phyloP scores from a whole-genome alignment of 1,140 invertebrate species.

The Spodoptera litura region DNA sequence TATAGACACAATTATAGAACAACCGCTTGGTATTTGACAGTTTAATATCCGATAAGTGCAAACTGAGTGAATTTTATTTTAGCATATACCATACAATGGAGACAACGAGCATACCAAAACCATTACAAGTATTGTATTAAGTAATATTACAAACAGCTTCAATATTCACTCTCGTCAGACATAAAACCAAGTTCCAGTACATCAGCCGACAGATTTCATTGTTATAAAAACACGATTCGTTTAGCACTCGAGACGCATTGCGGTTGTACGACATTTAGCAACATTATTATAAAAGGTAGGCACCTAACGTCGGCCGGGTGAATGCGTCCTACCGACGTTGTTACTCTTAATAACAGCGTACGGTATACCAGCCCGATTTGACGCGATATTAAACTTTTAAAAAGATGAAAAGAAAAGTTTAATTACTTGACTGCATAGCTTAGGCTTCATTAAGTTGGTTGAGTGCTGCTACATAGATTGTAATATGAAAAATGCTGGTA shows the following conservation, averaged over 20 bases:
- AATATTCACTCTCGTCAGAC: conserved; percentile 3
- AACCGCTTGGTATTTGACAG: too few relatives aligned
- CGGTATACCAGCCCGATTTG: neutral
- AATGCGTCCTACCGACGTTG: neutral
- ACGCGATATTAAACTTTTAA: neutral
- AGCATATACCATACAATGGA: too few relatives aligned
- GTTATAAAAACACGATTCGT: conserved; percentile 4
- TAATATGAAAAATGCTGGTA: too few relatives aligned
- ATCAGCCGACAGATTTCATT: conserved; percentile 3
- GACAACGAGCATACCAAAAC: neutral
- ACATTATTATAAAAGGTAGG: conserved; percentile 14
- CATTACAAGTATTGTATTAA: neutral
- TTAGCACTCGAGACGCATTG: neutral
- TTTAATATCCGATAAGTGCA: too few relatives aligned
- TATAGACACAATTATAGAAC: too few relatives aligned
- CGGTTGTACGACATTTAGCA: conserved; percentile 6
- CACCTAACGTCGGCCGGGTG: conserved; percentile 6
- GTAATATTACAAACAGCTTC: neutral
- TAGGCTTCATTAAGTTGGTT: neutral
- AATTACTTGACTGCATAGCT: conserved; percentile 8
- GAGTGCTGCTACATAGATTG: neutral
- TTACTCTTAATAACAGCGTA: conserved; percentile 16
- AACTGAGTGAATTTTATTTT: too few relatives aligned
- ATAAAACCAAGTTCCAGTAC: neutral
- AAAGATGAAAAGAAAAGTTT: conserved; percentile 6